Conservation (phyloP, 2,888 invertebrate species). For the Spisula solida region DNA sequence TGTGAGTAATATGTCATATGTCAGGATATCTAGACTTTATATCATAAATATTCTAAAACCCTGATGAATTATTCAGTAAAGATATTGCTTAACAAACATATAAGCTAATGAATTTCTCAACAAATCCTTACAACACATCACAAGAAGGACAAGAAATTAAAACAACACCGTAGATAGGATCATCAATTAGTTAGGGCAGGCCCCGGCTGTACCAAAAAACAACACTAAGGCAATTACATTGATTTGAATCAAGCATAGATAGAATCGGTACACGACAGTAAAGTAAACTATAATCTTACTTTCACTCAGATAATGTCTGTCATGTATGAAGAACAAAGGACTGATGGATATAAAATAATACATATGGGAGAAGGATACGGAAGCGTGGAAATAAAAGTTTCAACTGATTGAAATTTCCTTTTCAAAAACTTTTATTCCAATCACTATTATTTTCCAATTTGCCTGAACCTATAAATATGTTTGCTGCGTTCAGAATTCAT, state of each 20-base stretch:
- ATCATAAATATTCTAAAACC: slow-evolving; percentile 6
- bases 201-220: not conserved
- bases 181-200: not conserved
- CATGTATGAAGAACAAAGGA: not conserved
- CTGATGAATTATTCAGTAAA: not conserved
- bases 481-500: not conserved
- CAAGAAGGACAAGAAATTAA: not conserved
- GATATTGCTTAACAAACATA: not conserved
- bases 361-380: not conserved
- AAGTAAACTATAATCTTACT: not conserved
- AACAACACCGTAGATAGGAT: not conserved
- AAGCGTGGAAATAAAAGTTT: not conserved
- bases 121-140: not conserved
- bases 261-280: not conserved
- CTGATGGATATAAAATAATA: not conserved
- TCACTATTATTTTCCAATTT: not conserved
- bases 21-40: not conserved
- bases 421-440: not conserved
- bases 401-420: not conserved
- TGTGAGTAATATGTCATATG: not conserved
- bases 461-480: not conserved
- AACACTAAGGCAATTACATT: not conserved
- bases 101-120: not conserved
- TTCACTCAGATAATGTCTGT: slow-evolving; percentile 16
- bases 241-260: not conserved